These are phyloP conservation scores for Achlya flavicornis DNA, from an alignment of 2,888 invertebrate species.

Conservation along the genomic window DNA sequence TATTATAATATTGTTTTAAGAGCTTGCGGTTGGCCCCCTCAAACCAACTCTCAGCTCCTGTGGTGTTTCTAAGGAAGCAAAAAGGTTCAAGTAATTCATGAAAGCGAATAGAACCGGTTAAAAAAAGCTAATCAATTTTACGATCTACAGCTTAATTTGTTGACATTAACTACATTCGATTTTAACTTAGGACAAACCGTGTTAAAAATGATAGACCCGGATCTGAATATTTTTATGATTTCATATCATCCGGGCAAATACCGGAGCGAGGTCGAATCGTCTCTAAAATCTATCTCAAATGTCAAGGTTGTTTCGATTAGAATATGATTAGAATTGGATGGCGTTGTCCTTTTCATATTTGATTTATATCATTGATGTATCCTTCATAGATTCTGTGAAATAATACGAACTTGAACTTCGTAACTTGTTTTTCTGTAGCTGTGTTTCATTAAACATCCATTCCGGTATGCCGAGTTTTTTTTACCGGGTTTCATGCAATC, in stretches of 20 bases:
- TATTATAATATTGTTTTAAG: too few relatives aligned
- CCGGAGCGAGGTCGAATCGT: constrained; percentile 48
- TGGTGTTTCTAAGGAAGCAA: too few relatives aligned
- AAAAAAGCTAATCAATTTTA: too few relatives aligned
- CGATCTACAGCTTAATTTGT: neutral
- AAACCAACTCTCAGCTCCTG: too few relatives aligned
- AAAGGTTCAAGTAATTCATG: too few relatives aligned
- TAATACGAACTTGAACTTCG: neutral
- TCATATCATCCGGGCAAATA: constrained; percentile 39
- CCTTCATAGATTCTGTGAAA: neutral
- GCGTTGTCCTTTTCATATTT: neutral
- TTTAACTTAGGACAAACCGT: neutral
- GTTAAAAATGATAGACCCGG: constrained; percentile 36
- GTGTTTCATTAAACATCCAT: too few relatives aligned
- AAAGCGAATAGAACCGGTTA: too few relatives aligned
- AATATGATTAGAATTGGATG: neutral
- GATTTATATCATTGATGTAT: neutral
- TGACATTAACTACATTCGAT: neutral
- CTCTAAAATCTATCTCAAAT: constrained; percentile 28
- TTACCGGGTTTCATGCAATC: too few relatives aligned
- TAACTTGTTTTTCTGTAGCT: neutral
- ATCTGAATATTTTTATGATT: constrained; percentile 31
- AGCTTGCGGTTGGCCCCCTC: too few relatives aligned
- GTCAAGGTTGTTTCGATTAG: constrained; percentile 34
- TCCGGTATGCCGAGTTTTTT: too few relatives aligned